Percentiles rank a stretch among this genome's conserved stretches.
Evolutionary conservation across 2,797 vertebrate species (phyloP).

Genomic region (Sebastiscus albofasciatus): DNA sequence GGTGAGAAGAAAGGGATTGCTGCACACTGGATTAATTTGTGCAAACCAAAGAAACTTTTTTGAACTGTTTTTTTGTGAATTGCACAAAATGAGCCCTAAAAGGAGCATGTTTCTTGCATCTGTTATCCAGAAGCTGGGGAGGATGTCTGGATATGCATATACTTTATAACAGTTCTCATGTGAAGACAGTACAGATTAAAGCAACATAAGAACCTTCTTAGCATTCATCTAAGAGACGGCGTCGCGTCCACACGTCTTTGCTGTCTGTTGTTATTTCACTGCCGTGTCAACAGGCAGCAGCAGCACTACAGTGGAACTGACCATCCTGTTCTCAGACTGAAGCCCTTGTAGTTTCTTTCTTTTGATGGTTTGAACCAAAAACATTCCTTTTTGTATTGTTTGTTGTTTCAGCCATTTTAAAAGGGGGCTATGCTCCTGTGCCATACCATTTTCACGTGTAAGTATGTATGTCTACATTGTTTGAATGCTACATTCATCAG

Average conservation of each 20-base stretch:
- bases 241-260: background rate
- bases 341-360: slow-evolving; percentile 53
- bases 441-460: slow-evolving; percentile 63
- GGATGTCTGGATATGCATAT: slow-evolving; percentile 25
- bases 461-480: slow-evolving; percentile 59
- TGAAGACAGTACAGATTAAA: slow-evolving; percentile 18
- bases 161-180: slow-evolving; percentile 18
- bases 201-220: slow-evolving; percentile 16
- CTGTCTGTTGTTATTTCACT: slow-evolving; percentile 44
- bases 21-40: slow-evolving; percentile 60
- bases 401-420: slow-evolving; percentile 63
- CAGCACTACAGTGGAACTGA: slow-evolving; percentile 45
- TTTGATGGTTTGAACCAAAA: slow-evolving; percentile 71
- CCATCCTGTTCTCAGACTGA: slow-evolving; percentile 53
- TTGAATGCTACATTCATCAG: slow-evolving; percentile 66
- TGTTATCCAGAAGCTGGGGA: slow-evolving; percentile 19
- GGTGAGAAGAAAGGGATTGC: slow-evolving; percentile 24
- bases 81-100: slow-evolving; percentile 61
- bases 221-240: slow-evolving; percentile 13
- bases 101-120: slow-evolving; percentile 10
- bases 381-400: slow-evolving; percentile 58
- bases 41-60: slow-evolving; percentile 77
- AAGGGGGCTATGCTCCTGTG: slow-evolving; percentile 56
- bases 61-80: slow-evolving; percentile 60
- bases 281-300: slow-evolving; percentile 50